Percentiles rank a stretch among this genome's conserved stretches.
phyloP scores from a whole-genome alignment of 2,113 vertebrate species.

The Pelecanus crispus region DNA sequence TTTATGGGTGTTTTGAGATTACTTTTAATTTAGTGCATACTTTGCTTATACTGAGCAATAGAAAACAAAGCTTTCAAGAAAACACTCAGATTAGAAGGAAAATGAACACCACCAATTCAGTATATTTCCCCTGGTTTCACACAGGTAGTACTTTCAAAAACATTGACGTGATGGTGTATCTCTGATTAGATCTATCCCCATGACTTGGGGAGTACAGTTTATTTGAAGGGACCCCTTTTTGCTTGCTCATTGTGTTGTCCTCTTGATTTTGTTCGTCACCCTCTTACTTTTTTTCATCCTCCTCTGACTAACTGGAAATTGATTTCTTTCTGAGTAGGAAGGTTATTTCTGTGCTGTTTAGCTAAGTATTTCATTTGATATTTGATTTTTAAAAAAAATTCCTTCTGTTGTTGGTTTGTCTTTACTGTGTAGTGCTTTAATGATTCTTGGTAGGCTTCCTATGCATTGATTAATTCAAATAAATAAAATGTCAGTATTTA shows the following conservation, averaged over 20 bases:
- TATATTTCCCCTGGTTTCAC: not conserved
- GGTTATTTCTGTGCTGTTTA: constrained; percentile 15
- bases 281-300: not conserved
- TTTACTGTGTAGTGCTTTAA: not conserved
- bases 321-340: constrained; percentile 4
- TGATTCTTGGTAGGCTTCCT: not conserved
- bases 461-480: constrained; percentile 34
- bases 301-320: constrained; percentile 23
- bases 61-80: not conserved
- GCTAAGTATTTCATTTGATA: not conserved
- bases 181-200: not conserved
- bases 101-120: not conserved
- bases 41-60: not conserved
- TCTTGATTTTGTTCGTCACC: not conserved
- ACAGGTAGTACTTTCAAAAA: not conserved
- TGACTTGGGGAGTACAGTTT: not conserved
- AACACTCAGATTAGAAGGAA: not conserved
- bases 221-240: not conserved
- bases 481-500: constrained; percentile 39
- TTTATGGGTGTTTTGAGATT: not conserved
- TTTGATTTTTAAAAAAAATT: not conserved
- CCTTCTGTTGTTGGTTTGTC: not conserved
- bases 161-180: not conserved
- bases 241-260: not conserved
- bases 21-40: not conserved